Evolutionary conservation across 2,888 invertebrate species (phyloP), one percentile per base, ranked within the genome.

Genomic region (Plagodis dolabraria): DNA sequence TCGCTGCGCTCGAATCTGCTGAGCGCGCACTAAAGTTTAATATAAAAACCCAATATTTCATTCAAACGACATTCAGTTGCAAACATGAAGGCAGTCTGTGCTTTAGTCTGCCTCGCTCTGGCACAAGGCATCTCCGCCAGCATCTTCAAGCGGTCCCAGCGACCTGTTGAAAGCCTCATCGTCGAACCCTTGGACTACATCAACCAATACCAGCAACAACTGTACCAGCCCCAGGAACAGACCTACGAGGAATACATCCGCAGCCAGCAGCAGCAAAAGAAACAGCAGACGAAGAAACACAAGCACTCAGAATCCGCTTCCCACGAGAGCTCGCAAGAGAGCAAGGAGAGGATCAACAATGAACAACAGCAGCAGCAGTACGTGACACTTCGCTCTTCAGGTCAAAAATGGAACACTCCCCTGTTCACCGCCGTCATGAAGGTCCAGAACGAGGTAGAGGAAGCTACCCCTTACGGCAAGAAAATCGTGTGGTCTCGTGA

Each of bases 71-170:
- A 83, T 80, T 78, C 63, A 70, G 57, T 70, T 63, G 57, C 84
- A 43, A 90, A 74, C 69, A 92, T 92, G 92, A 91, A 86, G 84
- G 83, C 85, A 70, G 80, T 77, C 72, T 80, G 77, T 74, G 69
- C 83, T 55, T 68, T 90, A 53, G 72, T 90, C 74, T 89, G 86
- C 78, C 77, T 91, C 55, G 80, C 83, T 33, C 76, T 92, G 64
- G 82, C 82, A 65, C 81, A 79, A 71, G 75, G 79, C 63, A 74
- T 79, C 67, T 74, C 80, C 65, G 89, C 81, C 71, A 84, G 78
- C 74, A 85, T 91, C 79, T 86, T 91, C 81, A 77, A 82, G 54
- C 55, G 58, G 44, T 74, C 75, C 22, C 75, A 70, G 53, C 70
- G 71, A 36, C 82, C 75, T 7, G 63, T 62, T 67, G 79, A 82